A percentile compares a stretch with the other conserved stretches of the same genome.
phyloP scores from a whole-genome alignment of 2,888 invertebrate species.

The Brachyopa scutellaris region DNA sequence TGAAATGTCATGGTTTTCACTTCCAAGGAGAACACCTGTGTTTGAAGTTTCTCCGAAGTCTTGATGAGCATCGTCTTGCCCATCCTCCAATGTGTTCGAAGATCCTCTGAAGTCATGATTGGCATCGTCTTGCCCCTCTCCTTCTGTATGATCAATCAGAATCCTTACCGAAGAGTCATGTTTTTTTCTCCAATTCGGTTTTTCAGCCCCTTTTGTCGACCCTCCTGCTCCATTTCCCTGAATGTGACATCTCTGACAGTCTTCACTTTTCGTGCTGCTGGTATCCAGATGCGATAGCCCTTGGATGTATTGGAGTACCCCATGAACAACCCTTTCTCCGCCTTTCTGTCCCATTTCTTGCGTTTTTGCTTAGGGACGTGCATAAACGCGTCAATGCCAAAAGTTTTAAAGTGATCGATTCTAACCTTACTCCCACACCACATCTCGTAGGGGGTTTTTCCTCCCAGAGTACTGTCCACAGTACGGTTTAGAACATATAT shows the following conservation, averaged over 20 bases:
- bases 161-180: background rate
- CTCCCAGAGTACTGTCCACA: background rate
- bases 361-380: too few relatives aligned
- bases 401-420: constrained; percentile 74
- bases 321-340: constrained; percentile 52
- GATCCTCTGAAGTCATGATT: too few relatives aligned
- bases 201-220: background rate
- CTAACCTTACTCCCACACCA: constrained; percentile 74
- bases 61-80: too few relatives aligned
- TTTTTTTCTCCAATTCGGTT: background rate
- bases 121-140: background rate
- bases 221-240: constrained; percentile 9
- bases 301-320: constrained; percentile 77
- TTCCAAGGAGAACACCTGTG: too few relatives aligned
- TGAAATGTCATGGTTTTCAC: too few relatives aligned
- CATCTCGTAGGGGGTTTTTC: constrained; percentile 77
- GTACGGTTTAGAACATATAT: constrained; percentile 74
- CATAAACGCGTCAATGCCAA: background rate
- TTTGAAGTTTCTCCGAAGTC: too few relatives aligned
- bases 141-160: background rate
- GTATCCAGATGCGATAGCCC: constrained; percentile 72
- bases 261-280: constrained; percentile 3
- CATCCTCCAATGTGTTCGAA: too few relatives aligned
- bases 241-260: constrained; percentile 25
- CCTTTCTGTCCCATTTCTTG: too few relatives aligned